Evolutionary conservation across 2,797 vertebrate genomes (phyloP).

Genomic region (Pseudochirops corinnae): DNA sequence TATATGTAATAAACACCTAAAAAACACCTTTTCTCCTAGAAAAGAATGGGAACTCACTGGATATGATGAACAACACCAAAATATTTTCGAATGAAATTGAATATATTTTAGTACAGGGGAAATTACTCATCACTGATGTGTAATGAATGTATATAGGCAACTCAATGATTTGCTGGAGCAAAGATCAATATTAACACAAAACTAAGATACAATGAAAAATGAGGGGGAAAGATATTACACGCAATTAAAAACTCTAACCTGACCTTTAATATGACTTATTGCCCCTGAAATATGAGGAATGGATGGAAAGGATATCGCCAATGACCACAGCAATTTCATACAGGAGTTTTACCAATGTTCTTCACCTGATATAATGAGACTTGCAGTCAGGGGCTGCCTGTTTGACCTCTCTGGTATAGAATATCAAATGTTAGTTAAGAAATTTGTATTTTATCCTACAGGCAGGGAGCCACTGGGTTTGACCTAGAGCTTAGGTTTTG

Average conservation of each 20-base stretch:
- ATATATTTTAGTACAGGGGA: neutral
- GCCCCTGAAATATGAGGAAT: neutral
- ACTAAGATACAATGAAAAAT: neutral
- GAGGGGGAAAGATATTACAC: neutral
- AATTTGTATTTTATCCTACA: neutral
- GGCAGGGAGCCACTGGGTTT: neutral
- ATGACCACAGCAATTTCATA: neutral
- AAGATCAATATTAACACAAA: neutral
- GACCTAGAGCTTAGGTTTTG: neutral
- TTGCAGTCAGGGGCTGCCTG: neutral
- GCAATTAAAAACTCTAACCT: neutral
- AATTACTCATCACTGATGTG: neutral
- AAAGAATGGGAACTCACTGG: neutral
- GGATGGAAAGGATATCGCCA: neutral
- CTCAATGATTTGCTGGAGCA: neutral
- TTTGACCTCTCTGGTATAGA: neutral
- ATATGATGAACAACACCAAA: neutral
- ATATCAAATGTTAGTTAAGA: neutral
- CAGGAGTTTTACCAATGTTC: neutral
- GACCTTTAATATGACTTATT: neutral
- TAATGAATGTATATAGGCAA: neutral
- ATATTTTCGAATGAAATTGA: neutral
- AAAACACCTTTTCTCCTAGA: neutral
- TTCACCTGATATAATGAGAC: neutral
- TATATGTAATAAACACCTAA: neutral